Percentiles rank a stretch among this genome's conserved stretches.
These are phyloP conservation scores for Himantopus leucocephalus DNA, from an alignment of 2,113 vertebrate genomes.

Conservation along the genomic window DNA sequence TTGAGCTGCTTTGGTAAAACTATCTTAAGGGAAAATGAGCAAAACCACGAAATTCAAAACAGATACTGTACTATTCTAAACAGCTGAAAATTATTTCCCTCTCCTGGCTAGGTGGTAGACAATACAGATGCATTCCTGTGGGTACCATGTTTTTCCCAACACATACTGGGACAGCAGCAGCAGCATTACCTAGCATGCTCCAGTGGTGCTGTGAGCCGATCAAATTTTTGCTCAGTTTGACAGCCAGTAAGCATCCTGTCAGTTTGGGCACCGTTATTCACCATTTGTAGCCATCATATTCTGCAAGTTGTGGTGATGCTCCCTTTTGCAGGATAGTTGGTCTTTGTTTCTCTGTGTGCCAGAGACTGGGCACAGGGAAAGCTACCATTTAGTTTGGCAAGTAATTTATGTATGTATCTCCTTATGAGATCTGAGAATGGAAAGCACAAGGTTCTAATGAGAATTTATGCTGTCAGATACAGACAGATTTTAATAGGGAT, in stretches of 20 bases:
- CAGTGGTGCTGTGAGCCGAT: neutral
- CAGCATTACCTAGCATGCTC: accelerated
- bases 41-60: neutral
- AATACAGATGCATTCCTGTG: neutral
- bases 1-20: neutral
- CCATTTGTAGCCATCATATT: neutral
- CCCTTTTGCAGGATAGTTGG: neutral
- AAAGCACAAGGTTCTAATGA: neutral
- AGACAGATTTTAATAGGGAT: neutral
- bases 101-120: neutral
- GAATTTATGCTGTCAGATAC: neutral
- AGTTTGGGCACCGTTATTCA: neutral
- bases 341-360: neutral
- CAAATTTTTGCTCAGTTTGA: neutral
- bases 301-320: accelerated
- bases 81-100: neutral
- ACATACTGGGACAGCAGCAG: neutral
- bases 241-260: neutral
- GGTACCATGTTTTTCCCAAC: neutral
- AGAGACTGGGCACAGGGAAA: neutral
- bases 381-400: neutral
- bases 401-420: neutral
- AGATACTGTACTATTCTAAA: neutral
- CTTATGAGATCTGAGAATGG: neutral
- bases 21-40: neutral